A percentile compares a stretch with the other conserved stretches of the same genome.
Evolutionary conservation across 2,797 vertebrate species (phyloP).

Genomic region (Tauraco hartlaubi): DNA sequence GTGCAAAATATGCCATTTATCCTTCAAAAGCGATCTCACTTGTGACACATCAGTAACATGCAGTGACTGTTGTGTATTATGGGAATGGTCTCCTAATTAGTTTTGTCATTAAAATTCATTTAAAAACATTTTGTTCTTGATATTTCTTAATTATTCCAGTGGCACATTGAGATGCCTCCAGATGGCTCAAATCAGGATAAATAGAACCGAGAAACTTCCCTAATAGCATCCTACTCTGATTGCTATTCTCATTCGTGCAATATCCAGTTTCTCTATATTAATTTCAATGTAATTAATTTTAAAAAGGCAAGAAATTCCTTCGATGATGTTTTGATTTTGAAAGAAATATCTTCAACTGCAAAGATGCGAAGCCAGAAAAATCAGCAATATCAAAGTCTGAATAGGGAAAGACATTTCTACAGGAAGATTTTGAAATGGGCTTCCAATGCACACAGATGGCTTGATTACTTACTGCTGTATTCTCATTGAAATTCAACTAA

Average conservation of each 20-base stretch:
- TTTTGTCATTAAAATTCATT: conserved; percentile 60
- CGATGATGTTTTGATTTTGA: not conserved
- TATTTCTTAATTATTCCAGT: conserved; percentile 62
- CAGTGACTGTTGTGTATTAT: not conserved
- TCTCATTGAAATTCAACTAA: not conserved
- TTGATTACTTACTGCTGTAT: not conserved
- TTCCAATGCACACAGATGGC: not conserved
- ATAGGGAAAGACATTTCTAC: not conserved
- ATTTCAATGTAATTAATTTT: conserved; percentile 26
- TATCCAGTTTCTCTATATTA: conserved; percentile 1
- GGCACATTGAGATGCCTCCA: conserved; percentile 57
- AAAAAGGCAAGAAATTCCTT: not conserved
- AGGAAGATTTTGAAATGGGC: not conserved
- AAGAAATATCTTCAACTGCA: not conserved
- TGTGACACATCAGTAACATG: not conserved
- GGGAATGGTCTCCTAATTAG: conserved; percentile 22
- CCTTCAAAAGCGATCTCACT: not conserved
- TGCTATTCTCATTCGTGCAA: conserved; percentile 10
- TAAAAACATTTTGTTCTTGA: conserved; percentile 42
- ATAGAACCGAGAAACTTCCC: conserved; percentile 9
- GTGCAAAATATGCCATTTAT: conserved; percentile 1
- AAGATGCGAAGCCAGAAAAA: not conserved
- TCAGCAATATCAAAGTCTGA: not conserved
- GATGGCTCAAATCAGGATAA: conserved; percentile 64
- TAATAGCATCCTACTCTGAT: conserved; percentile 1